Evolutionary conservation across 2,888 invertebrate species (phyloP).

Genomic region (Orthosia incerta): DNA sequence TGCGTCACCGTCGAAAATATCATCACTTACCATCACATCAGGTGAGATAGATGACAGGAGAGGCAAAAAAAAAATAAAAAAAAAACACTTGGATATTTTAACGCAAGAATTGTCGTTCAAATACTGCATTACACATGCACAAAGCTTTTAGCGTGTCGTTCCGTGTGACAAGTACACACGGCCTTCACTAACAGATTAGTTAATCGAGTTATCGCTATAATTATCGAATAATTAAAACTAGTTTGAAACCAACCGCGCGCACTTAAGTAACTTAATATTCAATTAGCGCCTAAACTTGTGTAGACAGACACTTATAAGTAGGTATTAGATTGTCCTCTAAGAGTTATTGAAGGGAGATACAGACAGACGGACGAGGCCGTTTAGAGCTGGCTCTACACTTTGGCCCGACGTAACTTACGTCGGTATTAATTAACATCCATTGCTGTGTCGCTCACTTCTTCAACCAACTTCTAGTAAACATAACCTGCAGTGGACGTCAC

Average conservation of each 20-base stretch:
- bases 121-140: conserved; percentile 13
- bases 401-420: neutral
- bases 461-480: conserved; percentile 5
- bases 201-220: conserved; percentile 76
- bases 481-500: conserved; percentile 27
- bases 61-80: too few relatives aligned
- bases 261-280: conserved; percentile 82
- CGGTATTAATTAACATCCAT: conserved; percentile 15
- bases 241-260: conserved; percentile 80
- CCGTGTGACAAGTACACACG: conserved; percentile 46
- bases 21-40: too few relatives aligned
- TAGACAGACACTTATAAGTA: conserved; percentile 24
- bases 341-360: conserved; percentile 55
- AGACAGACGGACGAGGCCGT: conserved; percentile 67
- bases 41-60: too few relatives aligned
- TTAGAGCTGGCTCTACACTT: conserved; percentile 12
- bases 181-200: conserved; percentile 71
- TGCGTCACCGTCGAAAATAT: too few relatives aligned
- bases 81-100: conserved; percentile 9
- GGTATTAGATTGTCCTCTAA: conserved; percentile 68
- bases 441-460: conserved; percentile 1
- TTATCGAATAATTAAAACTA: conserved; percentile 82
- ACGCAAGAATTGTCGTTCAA: neutral
- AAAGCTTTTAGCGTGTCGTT: conserved; percentile 46
- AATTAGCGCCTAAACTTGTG: conserved; percentile 77